Percentiles rank a stretch among this genome's conserved stretches.
Conservation (phyloP, 2,113 vertebrate genomes). For the Suncus etruscus region DNA sequence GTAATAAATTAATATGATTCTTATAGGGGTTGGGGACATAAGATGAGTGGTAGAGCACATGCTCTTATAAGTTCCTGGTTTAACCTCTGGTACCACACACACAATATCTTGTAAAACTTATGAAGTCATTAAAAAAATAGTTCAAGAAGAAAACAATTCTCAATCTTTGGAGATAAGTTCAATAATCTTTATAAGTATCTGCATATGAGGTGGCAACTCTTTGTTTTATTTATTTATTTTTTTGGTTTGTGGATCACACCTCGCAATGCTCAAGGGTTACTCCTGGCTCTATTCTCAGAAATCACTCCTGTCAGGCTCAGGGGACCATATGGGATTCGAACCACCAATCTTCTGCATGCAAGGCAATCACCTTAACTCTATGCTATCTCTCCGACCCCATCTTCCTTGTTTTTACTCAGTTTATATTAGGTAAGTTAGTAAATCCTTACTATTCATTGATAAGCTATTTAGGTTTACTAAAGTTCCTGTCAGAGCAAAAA, state of each 20-base stretch:
- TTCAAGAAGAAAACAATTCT: constrained; percentile 51
- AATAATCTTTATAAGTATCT: constrained; percentile 30
- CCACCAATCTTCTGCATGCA: too few relatives aligned
- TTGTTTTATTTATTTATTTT: neutral
- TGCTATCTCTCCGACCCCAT: too few relatives aligned
- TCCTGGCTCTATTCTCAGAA: too few relatives aligned
- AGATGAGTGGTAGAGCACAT: too few relatives aligned
- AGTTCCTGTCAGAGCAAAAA: constrained; percentile 26
- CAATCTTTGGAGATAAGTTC: neutral
- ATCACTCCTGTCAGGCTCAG: too few relatives aligned
- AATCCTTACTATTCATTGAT: constrained; percentile 15
- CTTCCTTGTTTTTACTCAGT: neutral
- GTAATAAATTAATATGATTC: constrained; percentile 17
- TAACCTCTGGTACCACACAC: too few relatives aligned
- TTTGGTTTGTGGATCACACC: too few relatives aligned
- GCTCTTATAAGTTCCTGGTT: too few relatives aligned
- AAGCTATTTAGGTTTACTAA: constrained; percentile 39
- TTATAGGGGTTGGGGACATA: neutral
- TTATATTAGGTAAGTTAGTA: constrained; percentile 12
- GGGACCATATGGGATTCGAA: too few relatives aligned
- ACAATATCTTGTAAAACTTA: neutral
- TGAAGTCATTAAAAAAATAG: constrained; percentile 47
- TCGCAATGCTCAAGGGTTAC: too few relatives aligned
- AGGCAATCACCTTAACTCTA: too few relatives aligned
- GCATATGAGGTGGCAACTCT: neutral